Conservation (phyloP, 2,797 vertebrate species). For the Syngnathus rostellatus region DNA sequence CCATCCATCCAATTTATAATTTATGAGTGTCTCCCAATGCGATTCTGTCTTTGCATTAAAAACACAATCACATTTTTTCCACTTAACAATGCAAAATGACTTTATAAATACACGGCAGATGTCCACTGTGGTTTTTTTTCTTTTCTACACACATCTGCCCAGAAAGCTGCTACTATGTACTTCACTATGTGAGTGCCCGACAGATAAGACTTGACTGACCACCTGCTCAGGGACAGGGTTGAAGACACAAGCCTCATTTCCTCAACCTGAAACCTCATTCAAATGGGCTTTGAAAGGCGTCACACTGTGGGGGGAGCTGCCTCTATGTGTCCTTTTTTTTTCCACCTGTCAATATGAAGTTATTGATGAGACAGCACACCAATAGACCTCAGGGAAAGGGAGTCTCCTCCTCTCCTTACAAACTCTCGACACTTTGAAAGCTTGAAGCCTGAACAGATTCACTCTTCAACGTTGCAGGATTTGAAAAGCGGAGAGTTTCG, state of each 20-base stretch:
- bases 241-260: slow-evolving; percentile 21
- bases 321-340: slow-evolving; percentile 21
- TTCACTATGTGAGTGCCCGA: neutral
- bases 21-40: neutral
- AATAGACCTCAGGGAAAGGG: slow-evolving; percentile 32
- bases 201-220: slow-evolving; percentile 32
- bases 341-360: slow-evolving; percentile 40
- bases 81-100: neutral
- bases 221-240: slow-evolving; percentile 36
- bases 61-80: neutral
- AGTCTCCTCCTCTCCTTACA: slow-evolving; percentile 14
- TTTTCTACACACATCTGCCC: neutral
- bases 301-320: slow-evolving; percentile 21
- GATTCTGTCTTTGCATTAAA: neutral
- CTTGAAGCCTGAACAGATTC: neutral
- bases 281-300: slow-evolving; percentile 12
- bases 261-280: slow-evolving; percentile 27
- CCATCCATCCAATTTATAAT: neutral
- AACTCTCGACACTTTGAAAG: slow-evolving; percentile 7
- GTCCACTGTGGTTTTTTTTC: neutral
- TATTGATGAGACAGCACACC: slow-evolving; percentile 54
- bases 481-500: neutral
- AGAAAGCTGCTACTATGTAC: neutral
- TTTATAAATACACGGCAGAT: neutral
- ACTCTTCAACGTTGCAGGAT: neutral